phyloP scores from a whole-genome alignment of 2,113 vertebrate species.

The Malurus melanocephalus region DNA sequence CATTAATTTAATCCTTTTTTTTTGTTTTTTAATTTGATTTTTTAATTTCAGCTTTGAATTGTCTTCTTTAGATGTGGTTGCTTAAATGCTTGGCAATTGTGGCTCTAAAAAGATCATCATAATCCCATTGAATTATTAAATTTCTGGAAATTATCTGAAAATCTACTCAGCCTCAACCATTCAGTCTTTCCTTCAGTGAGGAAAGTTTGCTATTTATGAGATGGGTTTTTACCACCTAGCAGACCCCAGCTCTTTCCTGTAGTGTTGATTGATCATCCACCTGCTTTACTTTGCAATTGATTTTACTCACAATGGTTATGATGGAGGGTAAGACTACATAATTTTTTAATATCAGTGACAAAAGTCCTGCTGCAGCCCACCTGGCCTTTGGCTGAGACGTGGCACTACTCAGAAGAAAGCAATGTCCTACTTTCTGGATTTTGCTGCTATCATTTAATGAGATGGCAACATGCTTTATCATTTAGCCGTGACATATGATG shows the following conservation, averaged over 20 bases:
- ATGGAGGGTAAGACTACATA: background rate
- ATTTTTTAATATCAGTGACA: background rate
- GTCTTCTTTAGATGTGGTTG: background rate
- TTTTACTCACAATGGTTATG: background rate
- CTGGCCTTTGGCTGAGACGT: background rate
- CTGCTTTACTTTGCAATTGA: background rate
- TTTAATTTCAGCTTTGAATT: background rate
- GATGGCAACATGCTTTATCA: background rate
- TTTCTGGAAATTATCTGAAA: background rate
- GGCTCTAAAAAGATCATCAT: background rate
- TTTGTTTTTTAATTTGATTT: background rate
- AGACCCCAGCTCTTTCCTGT: background rate
- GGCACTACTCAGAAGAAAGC: background rate
- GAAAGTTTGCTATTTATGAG: background rate
- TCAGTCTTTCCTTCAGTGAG: background rate
- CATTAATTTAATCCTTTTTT: background rate
- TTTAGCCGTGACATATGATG: conserved; percentile 22
- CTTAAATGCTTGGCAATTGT: background rate
- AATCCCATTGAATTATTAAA: background rate
- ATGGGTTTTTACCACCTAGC: background rate
- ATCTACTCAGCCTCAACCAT: background rate
- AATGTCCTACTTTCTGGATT: conserved; percentile 1
- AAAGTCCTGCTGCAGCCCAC: background rate
- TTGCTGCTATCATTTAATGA: background rate
- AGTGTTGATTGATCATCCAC: background rate